Evolutionary conservation across 2,113 vertebrate species (phyloP), one percentile per base, ranked within the genome.

Genomic region (Scalopus aquaticus): DNA sequence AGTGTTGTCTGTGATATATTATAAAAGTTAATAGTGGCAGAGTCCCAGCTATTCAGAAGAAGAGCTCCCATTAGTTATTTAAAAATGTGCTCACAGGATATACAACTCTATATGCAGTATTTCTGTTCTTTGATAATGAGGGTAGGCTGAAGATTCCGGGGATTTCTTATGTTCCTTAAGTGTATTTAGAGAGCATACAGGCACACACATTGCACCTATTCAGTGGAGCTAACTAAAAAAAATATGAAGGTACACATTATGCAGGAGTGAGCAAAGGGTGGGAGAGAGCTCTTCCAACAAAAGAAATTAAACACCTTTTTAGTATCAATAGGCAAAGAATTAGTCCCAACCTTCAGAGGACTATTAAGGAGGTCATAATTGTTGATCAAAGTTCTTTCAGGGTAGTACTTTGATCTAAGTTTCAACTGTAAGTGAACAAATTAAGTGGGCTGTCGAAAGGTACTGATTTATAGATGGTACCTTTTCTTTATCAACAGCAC

Each of bases 171-270:
- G 78, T 58, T 62, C 6, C 58, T 26, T 30, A 88, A 64, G 39
- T 32, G 62, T 74, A 92, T 88, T 44, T 30, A 69, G 24, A 91
- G 35, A n/a, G n/a, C 42, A 58, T n/a, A 88, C 37, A 78, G 12
- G 44, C 32, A 73, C 16, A 73, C 35, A 91, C 70, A 65, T 0
- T 84, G 89, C 30, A 80, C 30, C 70, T 91, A 78, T 32, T 89
- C 64, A 86, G 39, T 62, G 79, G 70, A 93, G 51, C 51, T 91
- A 89, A 93, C 80, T 84, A 37, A 93, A 82, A 90, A 81, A 93
- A 90, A 92, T 35, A 58, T 56, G 39, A 76, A 95, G 77, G 26
- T 24, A 78, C 24, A 46, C 17, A 46, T 58, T 78, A 62, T 17
- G 26, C 17, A 37, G 64, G 26, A 85, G 76, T 62, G 24, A 28